Evolutionary conservation across 2,888 invertebrate genomes (phyloP), one percentile per base, ranked within the genome.

Genomic region (Nemapogon koenigi): DNA sequence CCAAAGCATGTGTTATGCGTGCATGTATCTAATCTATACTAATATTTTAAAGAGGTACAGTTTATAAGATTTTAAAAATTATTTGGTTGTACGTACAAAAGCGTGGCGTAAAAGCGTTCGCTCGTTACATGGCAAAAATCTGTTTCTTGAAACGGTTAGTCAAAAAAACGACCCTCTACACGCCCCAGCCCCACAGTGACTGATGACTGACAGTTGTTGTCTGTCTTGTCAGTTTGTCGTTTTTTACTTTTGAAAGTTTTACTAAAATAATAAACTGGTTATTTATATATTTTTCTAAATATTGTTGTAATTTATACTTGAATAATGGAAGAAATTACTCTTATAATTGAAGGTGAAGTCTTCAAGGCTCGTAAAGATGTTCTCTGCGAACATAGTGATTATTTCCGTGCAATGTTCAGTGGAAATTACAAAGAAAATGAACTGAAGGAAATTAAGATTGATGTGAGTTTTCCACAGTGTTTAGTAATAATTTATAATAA

Each of bases 331-430:
- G 58, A 62, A 48, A 49, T 76, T 37, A 46, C 49, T 10, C 49
- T 76, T 37, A 28, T 52, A 16, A 59, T 76, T 16, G 61, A 63
- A 2, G 57, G 51, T 3, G 47, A 62, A 50, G 43, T 50, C 39
- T 73, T 76, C 43, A 55, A 46, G 43, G 65, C 57, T 2, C 60
- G 56, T 31, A 75, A 66, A 47, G 52, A 58, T 38, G 37, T 58
- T 26, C 51, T 78, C 6, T 59, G 58, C 46, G 62, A 70, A 51
- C 50, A 67, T 38, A 78, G 78, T 47, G 75, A 76, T 50, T 78
- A 76, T 55, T 78, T 78, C 49, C 53, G 59, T 6, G 78, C 76
- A 14, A 78, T 78, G 78, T 78, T 78, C 44, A 73, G 70, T 43
- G 78, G 78, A 1, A 62, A 58, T 48, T 78, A 66, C 46, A 50